A percentile compares a stretch with the other conserved stretches of the same genome.
Evolutionary conservation across 2,113 vertebrate species (phyloP).

Genomic region (Pimephales promelas): DNA sequence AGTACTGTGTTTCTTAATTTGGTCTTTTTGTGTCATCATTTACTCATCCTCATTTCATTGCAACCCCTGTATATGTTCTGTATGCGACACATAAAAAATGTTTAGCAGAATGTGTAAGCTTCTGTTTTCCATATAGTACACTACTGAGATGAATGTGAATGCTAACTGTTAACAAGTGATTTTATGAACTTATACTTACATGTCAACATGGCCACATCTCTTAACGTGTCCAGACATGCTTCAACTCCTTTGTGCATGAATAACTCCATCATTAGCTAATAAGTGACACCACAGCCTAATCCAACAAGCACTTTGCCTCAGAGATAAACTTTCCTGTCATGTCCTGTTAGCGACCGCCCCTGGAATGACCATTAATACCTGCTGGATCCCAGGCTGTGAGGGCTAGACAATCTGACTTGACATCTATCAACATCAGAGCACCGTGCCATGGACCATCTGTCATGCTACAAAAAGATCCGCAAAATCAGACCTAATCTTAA

Average conservation of each 20-base stretch:
- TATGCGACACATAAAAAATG: neutral
- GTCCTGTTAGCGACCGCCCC: slow-evolving; percentile 11
- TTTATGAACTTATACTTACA: neutral
- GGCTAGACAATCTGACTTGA: slow-evolving; percentile 28
- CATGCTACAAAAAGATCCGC: slow-evolving; percentile 28
- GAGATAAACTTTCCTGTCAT: slow-evolving; percentile 43
- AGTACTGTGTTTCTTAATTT: neutral
- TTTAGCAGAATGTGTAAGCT: neutral
- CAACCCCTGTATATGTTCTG: neutral
- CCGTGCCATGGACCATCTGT: slow-evolving; percentile 38
- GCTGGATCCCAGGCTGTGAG: slow-evolving; percentile 32
- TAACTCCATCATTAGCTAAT: slow-evolving; percentile 20
- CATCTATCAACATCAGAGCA: slow-evolving; percentile 42
- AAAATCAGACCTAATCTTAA: slow-evolving; percentile 27
- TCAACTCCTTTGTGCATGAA: slow-evolving; percentile 21
- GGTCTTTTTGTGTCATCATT: neutral
- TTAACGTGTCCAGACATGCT: slow-evolving; percentile 25
- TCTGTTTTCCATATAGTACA: too few relatives aligned
- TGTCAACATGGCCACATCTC: neutral
- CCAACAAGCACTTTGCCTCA: slow-evolving; percentile 32
- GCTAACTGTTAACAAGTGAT: neutral
- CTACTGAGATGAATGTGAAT: neutral
- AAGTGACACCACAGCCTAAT: slow-evolving; percentile 22
- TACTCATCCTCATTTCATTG: neutral
- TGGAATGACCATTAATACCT: slow-evolving; percentile 40